phyloP scores from a whole-genome alignment of 2,888 invertebrate species.

The Heterodera filipjevi region DNA sequence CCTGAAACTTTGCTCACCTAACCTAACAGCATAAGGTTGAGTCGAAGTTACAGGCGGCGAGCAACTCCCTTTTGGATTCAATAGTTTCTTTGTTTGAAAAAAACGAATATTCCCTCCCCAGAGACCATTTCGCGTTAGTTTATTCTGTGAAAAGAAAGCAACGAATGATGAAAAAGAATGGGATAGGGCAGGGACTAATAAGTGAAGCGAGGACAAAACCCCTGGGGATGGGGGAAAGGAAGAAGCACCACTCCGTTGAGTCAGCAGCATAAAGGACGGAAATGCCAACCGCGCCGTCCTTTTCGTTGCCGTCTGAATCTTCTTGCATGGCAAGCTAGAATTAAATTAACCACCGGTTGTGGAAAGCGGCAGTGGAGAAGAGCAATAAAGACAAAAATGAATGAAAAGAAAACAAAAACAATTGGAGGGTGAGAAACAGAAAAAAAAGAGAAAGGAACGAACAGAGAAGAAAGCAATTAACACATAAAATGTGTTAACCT shows the following conservation, averaged over 20 bases:
- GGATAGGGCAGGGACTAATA: constrained; percentile 5
- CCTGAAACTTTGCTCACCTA: constrained; percentile 66
- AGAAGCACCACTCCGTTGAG: constrained; percentile 5
- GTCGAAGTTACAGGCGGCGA: constrained; percentile 63
- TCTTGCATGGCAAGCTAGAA: constrained; percentile 8
- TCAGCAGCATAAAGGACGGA: not conserved
- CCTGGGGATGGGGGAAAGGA: not conserved
- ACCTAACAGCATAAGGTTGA: constrained; percentile 54
- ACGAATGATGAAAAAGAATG: not conserved
- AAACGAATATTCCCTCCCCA: not conserved
- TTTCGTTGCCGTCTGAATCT: not conserved
- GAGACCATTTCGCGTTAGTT: constrained; percentile 20
- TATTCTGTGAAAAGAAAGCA: constrained; percentile 6
- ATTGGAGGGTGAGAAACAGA: not conserved
- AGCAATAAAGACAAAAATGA: not conserved
- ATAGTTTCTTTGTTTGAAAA: not conserved
- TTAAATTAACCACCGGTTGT: constrained; percentile 15
- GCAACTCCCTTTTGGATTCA: constrained; percentile 29
- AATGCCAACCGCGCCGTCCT: constrained; percentile 8
- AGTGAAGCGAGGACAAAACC: constrained; percentile 19
- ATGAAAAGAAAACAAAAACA: constrained; percentile 9
- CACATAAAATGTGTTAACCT: not conserved
- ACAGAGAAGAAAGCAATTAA: not conserved
- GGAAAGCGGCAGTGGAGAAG: constrained; percentile 1
- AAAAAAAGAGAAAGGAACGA: not conserved